Evolutionary conservation across 2,797 vertebrate genomes (phyloP), one percentile per base, ranked within the genome.

Genomic region (Chelmon rostratus): DNA sequence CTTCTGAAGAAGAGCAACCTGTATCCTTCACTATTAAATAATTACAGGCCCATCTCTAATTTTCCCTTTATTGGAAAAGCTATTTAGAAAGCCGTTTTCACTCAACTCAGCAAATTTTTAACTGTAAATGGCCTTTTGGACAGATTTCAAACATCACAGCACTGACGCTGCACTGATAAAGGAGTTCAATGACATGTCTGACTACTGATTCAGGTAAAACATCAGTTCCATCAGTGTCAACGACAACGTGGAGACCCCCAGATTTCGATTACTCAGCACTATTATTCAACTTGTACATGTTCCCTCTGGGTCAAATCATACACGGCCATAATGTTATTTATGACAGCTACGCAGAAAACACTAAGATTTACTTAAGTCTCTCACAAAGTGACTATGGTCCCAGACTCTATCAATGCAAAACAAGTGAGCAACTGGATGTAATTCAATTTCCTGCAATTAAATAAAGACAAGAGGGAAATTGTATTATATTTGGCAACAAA

Each of bases 31-130:
- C 46, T 19, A 59, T 35, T 57, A 47, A 73, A 65, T 69, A 25
- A 78, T 59, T 40, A 40, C 33, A 42, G 16, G 42, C n/a, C 15
- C 8, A 68, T 44, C 37, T 73, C 50, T n/a, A 42, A 59, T 71
- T 25, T 59, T 62, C 8, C n/a, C 3, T 37, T 31, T 35, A 5
- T 44, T n/a, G 12, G 4, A 6, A 69, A 40, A 64, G 16, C 7
- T 40, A 42, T 37, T 16, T 10, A 72, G 25, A 57, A 50, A 49
- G 42, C 3, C 7, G 42, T 58, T 71, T 42, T 59, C 16, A 65
- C 58, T 63, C 9, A 42, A 52, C 15, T 52, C n/a, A 47, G 35
- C 35, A 42, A 71, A 5, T 16, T 25, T 28, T 63, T 16, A 16
- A 28, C 16, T 21, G 13, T 33, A 23, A 59, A 46, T 16, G 15